A percentile compares a stretch with the other conserved stretches of the same genome.
Evolutionary conservation across 2,113 vertebrate genomes (phyloP).

Genomic region (Cyanistes caeruleus): DNA sequence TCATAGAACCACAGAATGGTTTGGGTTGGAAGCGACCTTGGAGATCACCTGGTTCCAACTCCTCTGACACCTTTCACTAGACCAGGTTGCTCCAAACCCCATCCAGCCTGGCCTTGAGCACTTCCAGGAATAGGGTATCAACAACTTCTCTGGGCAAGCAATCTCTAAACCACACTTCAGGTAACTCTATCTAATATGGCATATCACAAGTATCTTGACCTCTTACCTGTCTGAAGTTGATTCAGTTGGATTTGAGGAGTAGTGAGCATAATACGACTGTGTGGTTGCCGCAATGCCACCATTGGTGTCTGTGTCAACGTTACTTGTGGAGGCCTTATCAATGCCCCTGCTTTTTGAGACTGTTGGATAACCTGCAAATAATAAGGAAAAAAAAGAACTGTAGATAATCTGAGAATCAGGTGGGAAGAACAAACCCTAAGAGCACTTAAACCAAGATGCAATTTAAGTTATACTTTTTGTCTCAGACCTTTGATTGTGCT

Average conservation of each 20-base stretch:
- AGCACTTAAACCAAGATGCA: background rate
- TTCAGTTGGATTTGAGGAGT: slow-evolving; percentile 86
- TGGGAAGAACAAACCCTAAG: background rate
- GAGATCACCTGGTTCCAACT: background rate
- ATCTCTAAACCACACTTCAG: background rate
- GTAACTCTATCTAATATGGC: background rate
- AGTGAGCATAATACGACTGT: slow-evolving; percentile 88
- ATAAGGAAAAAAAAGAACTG: background rate
- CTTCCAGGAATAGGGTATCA: background rate
- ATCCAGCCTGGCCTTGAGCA: background rate
- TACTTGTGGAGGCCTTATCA: slow-evolving; percentile 91
- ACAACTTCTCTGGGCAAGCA: background rate
- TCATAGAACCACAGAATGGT: background rate
- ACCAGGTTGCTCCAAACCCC: background rate
- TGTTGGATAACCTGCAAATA: slow-evolving; percentile 83
- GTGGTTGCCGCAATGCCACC: slow-evolving; percentile 88
- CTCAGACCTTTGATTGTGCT: background rate
- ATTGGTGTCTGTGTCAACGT: slow-evolving; percentile 87
- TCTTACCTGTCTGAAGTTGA: slow-evolving; percentile 87
- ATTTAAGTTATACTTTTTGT: background rate
- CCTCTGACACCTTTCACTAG: background rate
- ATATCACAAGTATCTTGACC: no score
- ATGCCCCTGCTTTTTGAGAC: slow-evolving; percentile 86
- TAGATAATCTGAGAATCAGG: background rate
- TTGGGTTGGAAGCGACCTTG: background rate